Conservation (phyloP, 2,113 vertebrate species). For the Rhinichthys klamathensis region DNA sequence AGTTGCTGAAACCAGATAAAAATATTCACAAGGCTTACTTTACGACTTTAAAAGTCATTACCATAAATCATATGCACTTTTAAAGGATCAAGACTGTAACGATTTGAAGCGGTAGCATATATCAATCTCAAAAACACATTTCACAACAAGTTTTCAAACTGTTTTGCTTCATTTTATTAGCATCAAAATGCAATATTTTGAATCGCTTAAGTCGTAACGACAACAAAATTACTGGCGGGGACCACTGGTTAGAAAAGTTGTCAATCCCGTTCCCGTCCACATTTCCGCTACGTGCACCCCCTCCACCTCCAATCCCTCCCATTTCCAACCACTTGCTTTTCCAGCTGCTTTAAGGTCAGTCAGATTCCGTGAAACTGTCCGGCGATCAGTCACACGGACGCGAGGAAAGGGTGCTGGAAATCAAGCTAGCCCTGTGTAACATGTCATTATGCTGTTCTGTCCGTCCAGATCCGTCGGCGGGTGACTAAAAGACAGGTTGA, state of each 20-base stretch:
- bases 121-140: background rate
- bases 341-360: conserved; percentile 43
- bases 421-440: background rate
- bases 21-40: background rate
- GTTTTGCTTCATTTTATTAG: background rate
- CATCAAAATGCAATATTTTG: background rate
- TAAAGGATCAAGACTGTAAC: background rate
- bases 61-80: background rate
- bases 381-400: conserved; percentile 40
- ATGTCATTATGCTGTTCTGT: conserved; percentile 25
- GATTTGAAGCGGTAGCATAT: background rate
- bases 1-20: background rate
- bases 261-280: conserved; percentile 56
- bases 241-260: conserved; percentile 52
- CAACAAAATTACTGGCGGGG: background rate
- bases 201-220: background rate
- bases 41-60: background rate
- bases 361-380: conserved; percentile 5
- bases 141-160: background rate
- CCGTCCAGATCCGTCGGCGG: conserved; percentile 13
- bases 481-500: conserved; percentile 11
- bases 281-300: conserved; percentile 58
- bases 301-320: conserved; percentile 62
- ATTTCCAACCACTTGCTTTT: conserved; percentile 60
- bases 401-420: conserved; percentile 37